These are phyloP conservation scores for Solenodon paradoxus DNA, from an alignment of 2,113 vertebrate genomes.

Conservation along the genomic window DNA sequence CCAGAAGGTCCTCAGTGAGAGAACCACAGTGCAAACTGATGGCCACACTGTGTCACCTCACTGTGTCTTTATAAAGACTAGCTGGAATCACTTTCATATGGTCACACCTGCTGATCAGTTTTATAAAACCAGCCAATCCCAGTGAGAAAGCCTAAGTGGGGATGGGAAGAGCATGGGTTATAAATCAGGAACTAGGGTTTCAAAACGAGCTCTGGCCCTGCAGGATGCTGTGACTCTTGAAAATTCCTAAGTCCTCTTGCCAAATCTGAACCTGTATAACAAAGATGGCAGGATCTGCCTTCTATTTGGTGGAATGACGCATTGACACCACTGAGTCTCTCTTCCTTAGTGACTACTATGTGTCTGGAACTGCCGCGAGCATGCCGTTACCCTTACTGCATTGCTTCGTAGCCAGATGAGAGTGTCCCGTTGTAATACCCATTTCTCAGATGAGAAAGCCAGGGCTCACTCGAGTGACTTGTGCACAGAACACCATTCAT, in stretches of 20 bases:
- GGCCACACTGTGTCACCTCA: not conserved
- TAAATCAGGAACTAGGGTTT: not conserved
- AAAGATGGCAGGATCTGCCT: not conserved
- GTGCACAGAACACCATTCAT: accelerated
- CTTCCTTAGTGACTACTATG: not conserved
- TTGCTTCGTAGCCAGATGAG: accelerated
- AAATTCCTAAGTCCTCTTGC: not conserved
- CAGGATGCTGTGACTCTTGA: not conserved
- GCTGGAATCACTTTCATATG: not conserved
- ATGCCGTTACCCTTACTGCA: no score
- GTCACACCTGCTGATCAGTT: not conserved
- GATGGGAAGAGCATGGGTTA: not conserved
- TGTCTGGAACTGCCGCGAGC: no score
- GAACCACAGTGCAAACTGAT: accelerated
- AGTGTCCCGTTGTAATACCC: not conserved
- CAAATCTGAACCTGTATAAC: not conserved
- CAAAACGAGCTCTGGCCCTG: not conserved
- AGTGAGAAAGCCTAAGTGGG: not conserved
- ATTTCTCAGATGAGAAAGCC: not conserved
- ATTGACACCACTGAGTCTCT: no score
- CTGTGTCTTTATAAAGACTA: no score
- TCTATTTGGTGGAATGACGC: not conserved
- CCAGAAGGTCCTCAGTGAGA: accelerated
- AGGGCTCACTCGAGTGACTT: not conserved
- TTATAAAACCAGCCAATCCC: not conserved